phyloP scores from a whole-genome alignment of 2,113 vertebrate genomes.

The Uria lomvia region DNA sequence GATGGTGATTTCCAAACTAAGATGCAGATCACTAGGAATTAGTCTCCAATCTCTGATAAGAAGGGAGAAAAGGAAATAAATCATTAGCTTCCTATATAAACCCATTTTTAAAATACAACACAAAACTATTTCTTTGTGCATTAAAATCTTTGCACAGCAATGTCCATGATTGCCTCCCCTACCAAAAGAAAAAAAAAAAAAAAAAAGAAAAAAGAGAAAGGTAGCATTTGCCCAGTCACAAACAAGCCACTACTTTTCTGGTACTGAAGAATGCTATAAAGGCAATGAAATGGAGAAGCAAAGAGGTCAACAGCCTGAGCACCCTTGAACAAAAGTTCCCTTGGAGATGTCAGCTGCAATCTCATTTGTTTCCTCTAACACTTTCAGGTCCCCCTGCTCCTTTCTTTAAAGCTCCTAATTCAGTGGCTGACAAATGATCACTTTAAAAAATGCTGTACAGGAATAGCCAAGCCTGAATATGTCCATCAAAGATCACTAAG shows the following conservation, averaged over 20 bases:
- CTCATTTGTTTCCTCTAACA: slow-evolving; percentile 72
- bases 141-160: neutral
- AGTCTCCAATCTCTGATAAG: neutral
- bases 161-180: neutral
- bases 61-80: neutral
- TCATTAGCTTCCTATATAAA: neutral
- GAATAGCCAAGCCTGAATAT: slow-evolving; percentile 34
- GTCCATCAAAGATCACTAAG: neutral
- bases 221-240: neutral
- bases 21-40: neutral
- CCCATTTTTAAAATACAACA: neutral
- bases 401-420: slow-evolving; percentile 61
- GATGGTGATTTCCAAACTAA: neutral
- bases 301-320: slow-evolving; percentile 82
- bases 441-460: slow-evolving; percentile 28
- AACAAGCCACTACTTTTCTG: neutral
- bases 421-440: slow-evolving; percentile 55
- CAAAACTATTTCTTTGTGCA: neutral
- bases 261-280: slow-evolving; percentile 64
- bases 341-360: slow-evolving; percentile 77
- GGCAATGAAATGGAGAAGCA: slow-evolving; percentile 74
- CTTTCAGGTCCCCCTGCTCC: slow-evolving; percentile 38
- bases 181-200: neutral
- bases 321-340: slow-evolving; percentile 80
- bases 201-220: neutral